These are phyloP conservation scores for Platerodrilus igneus DNA, from an alignment of 2,888 invertebrate species.

Conservation along the genomic window DNA sequence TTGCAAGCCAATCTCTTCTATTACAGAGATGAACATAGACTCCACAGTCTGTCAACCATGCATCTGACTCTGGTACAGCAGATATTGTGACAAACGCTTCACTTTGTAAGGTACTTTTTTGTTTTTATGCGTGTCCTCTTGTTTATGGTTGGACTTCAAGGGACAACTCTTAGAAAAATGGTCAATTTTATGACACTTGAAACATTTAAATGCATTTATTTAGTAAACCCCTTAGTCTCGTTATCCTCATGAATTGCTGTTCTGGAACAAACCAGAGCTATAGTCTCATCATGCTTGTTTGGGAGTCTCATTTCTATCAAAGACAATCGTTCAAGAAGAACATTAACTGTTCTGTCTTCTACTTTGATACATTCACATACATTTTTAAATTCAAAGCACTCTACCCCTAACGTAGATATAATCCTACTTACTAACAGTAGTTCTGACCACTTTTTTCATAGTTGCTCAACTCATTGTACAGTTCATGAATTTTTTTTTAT, in stretches of 20 bases:
- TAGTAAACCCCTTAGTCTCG: no score
- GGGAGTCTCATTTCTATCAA: slow-evolving; percentile 9
- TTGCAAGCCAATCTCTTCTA: slow-evolving; percentile 4
- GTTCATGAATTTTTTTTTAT: background rate
- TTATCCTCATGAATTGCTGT: no score
- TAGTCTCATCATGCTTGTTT: no score
- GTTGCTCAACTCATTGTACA: slow-evolving; percentile 1
- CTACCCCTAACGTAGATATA: background rate
- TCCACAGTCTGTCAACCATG: slow-evolving; percentile 11
- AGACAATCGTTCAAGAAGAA: slow-evolving; percentile 4
- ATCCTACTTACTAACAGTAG: background rate
- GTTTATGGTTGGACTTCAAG: no score
- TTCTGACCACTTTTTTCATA: no score
- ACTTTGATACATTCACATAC: slow-evolving; percentile 13
- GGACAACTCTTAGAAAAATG: no score
- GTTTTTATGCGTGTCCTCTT: no score
- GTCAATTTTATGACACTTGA: no score
- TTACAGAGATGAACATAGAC: slow-evolving; percentile 9
- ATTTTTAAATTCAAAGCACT: slow-evolving; percentile 10
- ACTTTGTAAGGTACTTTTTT: no score
- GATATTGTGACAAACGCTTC: slow-evolving; percentile 1
- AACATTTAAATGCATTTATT: no score
- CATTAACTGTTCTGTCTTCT: slow-evolving; percentile 9
- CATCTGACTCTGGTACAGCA: background rate
- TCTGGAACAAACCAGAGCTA: no score